Evolutionary conservation across 2,797 vertebrate genomes (phyloP).

Genomic region (Mus spretus): DNA sequence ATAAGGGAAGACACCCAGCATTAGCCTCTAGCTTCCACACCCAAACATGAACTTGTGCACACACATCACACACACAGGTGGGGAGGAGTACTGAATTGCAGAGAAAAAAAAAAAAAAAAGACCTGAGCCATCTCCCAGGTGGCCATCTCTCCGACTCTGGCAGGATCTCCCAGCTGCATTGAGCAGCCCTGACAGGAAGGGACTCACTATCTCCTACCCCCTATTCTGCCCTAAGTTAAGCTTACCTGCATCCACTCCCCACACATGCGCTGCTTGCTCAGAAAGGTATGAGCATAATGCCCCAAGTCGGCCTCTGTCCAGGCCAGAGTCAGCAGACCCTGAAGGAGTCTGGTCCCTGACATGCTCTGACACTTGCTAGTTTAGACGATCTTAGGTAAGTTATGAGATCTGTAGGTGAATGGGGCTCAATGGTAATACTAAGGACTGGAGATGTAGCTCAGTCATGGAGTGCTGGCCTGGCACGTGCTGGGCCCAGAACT

Average conservation of each 20-base stretch:
- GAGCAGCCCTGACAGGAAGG: not conserved
- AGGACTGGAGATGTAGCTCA: not conserved
- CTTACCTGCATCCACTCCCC: not conserved
- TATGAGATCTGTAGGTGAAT: not conserved
- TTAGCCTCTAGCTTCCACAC: not conserved
- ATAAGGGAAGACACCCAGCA: not conserved
- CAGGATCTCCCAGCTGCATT: not conserved
- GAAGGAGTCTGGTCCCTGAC: not conserved
- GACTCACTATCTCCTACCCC: not conserved
- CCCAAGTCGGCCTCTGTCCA: not conserved
- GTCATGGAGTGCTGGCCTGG: not conserved
- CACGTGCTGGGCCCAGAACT: not conserved
- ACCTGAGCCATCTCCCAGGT: not conserved
- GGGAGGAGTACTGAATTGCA: not conserved
- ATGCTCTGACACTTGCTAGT: not conserved
- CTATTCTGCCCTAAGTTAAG: not conserved
- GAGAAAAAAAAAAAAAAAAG: not conserved
- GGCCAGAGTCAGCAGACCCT: not conserved
- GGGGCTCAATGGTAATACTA: not conserved
- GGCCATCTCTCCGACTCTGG: not conserved
- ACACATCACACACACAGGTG: not conserved
- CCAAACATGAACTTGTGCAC: not conserved
- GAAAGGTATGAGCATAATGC: not conserved
- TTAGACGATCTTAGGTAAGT: not conserved
- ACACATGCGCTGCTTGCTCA: fast-evolving